phyloP scores from a whole-genome alignment of 1,140 invertebrate species.

The Solenopsis invicta region DNA sequence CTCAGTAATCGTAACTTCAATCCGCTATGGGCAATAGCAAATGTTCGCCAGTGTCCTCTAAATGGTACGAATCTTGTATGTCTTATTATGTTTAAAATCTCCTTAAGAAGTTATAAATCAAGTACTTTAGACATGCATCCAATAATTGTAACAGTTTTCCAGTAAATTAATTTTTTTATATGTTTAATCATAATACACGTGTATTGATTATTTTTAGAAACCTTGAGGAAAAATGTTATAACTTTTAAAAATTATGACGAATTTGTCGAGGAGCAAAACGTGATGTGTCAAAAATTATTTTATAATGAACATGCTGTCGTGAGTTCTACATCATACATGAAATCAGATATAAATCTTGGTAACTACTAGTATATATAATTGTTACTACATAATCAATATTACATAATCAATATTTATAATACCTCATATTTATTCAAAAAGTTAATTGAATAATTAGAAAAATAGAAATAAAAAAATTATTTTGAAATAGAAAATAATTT shows the following conservation, averaged over 20 bases:
- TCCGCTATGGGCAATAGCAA: conserved; percentile 65
- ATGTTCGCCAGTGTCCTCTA: conserved; percentile 60
- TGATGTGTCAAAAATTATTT: conserved; percentile 71
- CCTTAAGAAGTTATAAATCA: not conserved
- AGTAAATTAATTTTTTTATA: no score
- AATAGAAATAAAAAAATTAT: no score
- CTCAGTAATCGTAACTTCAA: not conserved
- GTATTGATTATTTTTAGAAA: not conserved
- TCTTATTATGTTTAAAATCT: not conserved
- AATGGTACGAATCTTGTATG: conserved; percentile 52
- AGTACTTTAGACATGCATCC: not conserved
- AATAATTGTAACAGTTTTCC: not conserved
- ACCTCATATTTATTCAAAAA: not conserved
- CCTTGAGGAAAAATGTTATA: not conserved
- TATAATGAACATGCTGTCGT: conserved; percentile 61
- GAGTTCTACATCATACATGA: not conserved
- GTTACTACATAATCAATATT: not conserved
- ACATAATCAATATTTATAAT: not conserved
- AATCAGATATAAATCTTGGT: not conserved
- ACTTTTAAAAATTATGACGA: not conserved
- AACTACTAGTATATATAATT: not conserved
- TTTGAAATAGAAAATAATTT: not conserved
- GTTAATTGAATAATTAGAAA: not conserved
- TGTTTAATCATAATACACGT: no score
- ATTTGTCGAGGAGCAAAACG: not conserved